phyloP scores from a whole-genome alignment of 2,113 vertebrate genomes.

The Percina caprodes region DNA sequence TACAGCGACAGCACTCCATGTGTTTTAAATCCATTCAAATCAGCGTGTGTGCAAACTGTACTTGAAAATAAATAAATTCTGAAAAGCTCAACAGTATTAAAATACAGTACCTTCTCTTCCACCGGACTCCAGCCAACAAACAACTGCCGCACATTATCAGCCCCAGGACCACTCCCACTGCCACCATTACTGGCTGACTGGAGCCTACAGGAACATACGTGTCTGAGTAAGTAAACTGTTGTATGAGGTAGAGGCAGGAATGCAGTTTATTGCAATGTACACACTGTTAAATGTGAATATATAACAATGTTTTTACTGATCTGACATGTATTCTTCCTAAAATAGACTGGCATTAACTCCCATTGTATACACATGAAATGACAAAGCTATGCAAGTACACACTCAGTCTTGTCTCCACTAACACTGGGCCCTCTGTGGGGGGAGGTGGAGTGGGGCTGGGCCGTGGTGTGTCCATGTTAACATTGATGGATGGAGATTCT shows the following conservation, averaged over 20 bases:
- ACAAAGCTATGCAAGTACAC: conserved; percentile 23
- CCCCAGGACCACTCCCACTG: conserved; percentile 82
- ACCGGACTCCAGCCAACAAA: conserved; percentile 85
- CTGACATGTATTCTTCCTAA: background rate
- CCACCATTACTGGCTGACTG: conserved; percentile 81
- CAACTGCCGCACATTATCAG: conserved; percentile 82
- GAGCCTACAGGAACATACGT: conserved; percentile 52
- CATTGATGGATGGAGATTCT: conserved; percentile 59
- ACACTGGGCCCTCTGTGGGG: conserved; percentile 65
- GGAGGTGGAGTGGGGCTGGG: conserved; percentile 35
- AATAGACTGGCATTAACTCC: background rate
- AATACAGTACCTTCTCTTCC: conserved; percentile 84
- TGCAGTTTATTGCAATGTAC: conserved; percentile 40
- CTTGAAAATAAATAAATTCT: background rate
- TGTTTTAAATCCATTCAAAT: background rate
- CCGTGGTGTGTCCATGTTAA: conserved; percentile 5
- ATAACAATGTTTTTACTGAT: background rate
- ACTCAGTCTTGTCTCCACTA: conserved; percentile 76
- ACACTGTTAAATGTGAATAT: background rate
- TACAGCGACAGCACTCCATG: background rate
- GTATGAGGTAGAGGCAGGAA: conserved; percentile 18
- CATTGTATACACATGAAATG: background rate
- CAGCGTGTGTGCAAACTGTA: background rate
- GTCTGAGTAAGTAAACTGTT: conserved; percentile 28
- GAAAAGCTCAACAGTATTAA: background rate